Evolutionary conservation across 2,113 vertebrate genomes (phyloP).

Genomic region (Azemiops feae): DNA sequence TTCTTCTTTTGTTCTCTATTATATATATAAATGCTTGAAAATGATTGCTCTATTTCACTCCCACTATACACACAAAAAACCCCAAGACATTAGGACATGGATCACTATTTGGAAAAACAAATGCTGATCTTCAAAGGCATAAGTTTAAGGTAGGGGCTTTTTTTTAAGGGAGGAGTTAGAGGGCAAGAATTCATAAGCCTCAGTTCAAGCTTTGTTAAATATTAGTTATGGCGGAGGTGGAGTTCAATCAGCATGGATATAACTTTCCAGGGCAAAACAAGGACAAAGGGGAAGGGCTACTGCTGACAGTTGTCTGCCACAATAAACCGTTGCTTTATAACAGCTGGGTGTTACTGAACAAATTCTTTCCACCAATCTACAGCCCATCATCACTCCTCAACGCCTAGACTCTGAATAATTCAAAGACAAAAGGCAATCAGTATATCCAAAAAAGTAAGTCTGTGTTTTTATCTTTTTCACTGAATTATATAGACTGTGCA

Average conservation of each 20-base stretch:
- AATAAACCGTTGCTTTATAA: slow-evolving; percentile 8
- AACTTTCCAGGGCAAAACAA: not conserved
- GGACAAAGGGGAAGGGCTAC: not conserved
- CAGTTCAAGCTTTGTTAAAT: slow-evolving; percentile 5
- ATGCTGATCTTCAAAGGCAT: slow-evolving; percentile 3
- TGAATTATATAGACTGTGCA: slow-evolving; percentile 24
- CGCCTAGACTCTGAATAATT: not conserved
- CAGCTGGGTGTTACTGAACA: slow-evolving; percentile 32
- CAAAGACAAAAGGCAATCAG: not conserved
- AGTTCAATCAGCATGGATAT: slow-evolving; percentile 37
- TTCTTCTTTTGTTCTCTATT: not conserved
- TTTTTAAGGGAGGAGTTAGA: not conserved
- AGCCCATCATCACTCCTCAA: not conserved
- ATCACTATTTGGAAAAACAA: slow-evolving; percentile 15
- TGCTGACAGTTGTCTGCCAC: not conserved
- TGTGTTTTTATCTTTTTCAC: not conserved
- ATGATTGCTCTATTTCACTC: not conserved
- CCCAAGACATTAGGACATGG: not conserved
- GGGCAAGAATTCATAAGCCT: accelerated
- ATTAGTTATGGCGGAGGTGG: not conserved
- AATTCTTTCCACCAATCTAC: not conserved
- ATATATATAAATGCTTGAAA: not conserved
- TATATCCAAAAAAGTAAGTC: slow-evolving; percentile 38
- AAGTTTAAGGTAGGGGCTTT: not conserved
- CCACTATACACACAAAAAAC: not conserved